phyloP scores from a whole-genome alignment of 2,797 vertebrate genomes.

The Dendrocincla fuliginosa region DNA sequence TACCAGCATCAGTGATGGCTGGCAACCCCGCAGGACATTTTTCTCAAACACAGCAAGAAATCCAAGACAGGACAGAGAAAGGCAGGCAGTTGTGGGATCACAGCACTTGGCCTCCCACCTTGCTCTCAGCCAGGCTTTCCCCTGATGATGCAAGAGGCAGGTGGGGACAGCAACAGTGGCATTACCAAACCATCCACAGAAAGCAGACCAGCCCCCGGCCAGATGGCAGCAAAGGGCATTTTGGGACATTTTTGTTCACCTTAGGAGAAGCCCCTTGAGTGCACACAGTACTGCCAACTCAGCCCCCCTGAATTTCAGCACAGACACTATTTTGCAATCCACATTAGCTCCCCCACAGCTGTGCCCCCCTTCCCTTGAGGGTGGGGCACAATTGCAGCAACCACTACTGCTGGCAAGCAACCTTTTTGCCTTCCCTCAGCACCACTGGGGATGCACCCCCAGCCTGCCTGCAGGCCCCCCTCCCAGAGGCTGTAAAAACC shows the following conservation, averaged over 20 bases:
- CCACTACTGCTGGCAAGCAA: neutral
- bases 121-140: neutral
- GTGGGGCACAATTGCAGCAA: neutral
- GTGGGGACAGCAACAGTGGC: fast-evolving
- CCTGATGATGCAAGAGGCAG: neutral
- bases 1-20: fast-evolving
- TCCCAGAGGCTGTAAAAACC: slow-evolving; percentile 31
- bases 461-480: neutral
- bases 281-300: fast-evolving
- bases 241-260: neutral
- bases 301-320: neutral
- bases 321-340: neutral
- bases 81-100: neutral
- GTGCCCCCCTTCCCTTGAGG: neutral
- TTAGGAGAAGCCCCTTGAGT: neutral
- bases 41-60: neutral
- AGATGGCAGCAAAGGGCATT: neutral
- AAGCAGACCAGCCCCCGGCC: fast-evolving
- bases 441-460: neutral
- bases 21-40: neutral
- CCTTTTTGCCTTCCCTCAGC: neutral
- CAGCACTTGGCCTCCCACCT: neutral
- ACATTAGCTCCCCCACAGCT: neutral
- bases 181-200: neutral
- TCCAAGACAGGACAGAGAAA: neutral